Evolutionary conservation across 1,140 invertebrate genomes (phyloP).

Genomic region (Saxidomus purpurata): DNA sequence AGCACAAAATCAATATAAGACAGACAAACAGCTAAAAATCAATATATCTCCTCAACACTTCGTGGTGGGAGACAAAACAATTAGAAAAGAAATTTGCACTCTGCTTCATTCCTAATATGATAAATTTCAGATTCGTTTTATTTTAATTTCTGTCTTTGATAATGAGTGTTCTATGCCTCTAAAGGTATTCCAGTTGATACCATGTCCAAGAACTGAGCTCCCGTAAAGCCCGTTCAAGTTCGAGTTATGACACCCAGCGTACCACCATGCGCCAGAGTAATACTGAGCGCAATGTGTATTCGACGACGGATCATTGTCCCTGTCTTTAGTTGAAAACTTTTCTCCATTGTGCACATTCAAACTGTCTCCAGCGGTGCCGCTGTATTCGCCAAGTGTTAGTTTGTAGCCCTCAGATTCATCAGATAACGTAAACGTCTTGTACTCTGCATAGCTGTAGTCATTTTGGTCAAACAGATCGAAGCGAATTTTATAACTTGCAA

Average conservation of each 20-base stretch:
- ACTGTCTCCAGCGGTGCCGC: constrained; percentile 25
- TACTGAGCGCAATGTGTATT: constrained; percentile 24
- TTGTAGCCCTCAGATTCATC: constrained; percentile 8
- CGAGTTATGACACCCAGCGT: constrained; percentile 37
- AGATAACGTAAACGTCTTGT: neutral
- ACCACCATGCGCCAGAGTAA: constrained; percentile 69
- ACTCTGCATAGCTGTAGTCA: constrained; percentile 2
- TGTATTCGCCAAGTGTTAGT: neutral
- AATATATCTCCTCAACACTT: too few species aligned
- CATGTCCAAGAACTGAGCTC: neutral
- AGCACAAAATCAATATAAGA: too few species aligned
- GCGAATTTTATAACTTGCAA: constrained; percentile 25
- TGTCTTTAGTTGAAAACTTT: constrained; percentile 39
- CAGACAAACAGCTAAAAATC: too few species aligned
- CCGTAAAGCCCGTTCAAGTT: constrained; percentile 59
- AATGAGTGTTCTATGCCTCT: neutral
- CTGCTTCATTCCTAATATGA: too few species aligned
- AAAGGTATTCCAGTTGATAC: neutral
- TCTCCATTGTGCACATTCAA: constrained; percentile 15
- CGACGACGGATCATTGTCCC: constrained; percentile 18
- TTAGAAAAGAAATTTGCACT: too few species aligned
- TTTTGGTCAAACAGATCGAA: constrained; percentile 16
- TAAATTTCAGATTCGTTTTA: neutral
- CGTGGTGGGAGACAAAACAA: too few species aligned
- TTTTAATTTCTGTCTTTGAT: neutral